Evolutionary conservation across 2,797 vertebrate genomes (phyloP).

Genomic region (Leucoraja ocellata): DNA sequence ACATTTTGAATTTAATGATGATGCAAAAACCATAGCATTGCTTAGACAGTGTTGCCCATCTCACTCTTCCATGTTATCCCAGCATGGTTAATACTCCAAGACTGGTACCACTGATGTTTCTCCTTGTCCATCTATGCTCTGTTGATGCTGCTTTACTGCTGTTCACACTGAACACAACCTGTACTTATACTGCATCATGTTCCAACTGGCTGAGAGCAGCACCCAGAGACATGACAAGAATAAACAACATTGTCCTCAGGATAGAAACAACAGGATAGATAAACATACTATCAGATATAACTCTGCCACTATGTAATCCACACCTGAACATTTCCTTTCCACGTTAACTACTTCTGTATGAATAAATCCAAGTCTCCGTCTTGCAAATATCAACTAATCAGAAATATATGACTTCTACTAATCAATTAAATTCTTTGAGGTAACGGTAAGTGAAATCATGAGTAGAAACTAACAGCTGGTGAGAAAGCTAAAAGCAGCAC

Average conservation of each 20-base stretch:
- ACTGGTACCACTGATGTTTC: neutral
- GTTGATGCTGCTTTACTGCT: neutral
- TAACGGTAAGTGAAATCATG: neutral
- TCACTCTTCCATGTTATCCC: neutral
- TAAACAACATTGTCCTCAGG: neutral
- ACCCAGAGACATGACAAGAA: neutral
- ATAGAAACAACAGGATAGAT: neutral
- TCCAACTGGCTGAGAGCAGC: neutral
- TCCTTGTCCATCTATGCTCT: neutral
- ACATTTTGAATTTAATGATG: neutral
- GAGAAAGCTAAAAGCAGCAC: neutral
- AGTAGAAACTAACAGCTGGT: neutral
- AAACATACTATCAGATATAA: neutral
- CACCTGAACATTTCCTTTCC: neutral
- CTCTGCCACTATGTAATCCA: neutral
- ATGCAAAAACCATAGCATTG: neutral
- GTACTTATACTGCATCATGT: neutral
- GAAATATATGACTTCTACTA: neutral
- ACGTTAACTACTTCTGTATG: neutral
- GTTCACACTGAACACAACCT: neutral
- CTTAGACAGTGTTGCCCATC: neutral
- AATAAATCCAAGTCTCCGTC: neutral
- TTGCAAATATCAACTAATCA: neutral
- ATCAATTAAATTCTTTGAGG: neutral
- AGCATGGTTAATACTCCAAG: neutral